These are phyloP conservation scores for Coelopa pilipes DNA, from an alignment of 2,888 invertebrate genomes.

Conservation along the genomic window DNA sequence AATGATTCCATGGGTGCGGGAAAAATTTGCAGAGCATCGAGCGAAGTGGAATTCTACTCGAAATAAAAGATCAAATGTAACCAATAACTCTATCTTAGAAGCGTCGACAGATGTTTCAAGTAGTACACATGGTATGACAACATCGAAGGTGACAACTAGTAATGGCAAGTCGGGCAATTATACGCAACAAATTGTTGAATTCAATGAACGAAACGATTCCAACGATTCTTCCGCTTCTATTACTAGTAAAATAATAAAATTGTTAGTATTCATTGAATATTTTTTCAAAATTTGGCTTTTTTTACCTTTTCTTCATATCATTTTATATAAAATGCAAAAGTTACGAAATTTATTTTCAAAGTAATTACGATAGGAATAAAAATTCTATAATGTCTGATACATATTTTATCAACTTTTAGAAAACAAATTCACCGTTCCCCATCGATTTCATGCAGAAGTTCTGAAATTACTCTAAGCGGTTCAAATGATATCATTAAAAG, in stretches of 20 bases:
- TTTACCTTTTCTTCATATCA: conserved; percentile 37
- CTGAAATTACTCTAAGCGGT: conserved; percentile 37
- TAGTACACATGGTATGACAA: too few species aligned
- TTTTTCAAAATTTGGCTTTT: conserved; percentile 29
- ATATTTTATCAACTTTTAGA: conserved; percentile 36
- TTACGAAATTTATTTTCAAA: conserved; percentile 60
- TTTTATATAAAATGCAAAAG: conserved; percentile 64
- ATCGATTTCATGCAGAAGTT: conserved; percentile 33
- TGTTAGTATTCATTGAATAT: conserved; percentile 28
- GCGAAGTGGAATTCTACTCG: conserved; percentile 63
- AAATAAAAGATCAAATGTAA: conserved; percentile 48
- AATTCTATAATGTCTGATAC: neutral
- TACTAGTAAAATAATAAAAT: conserved; percentile 7
- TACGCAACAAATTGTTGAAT: too few species aligned
- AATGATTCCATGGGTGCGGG: conserved; percentile 67
- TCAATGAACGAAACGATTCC: too few species aligned
- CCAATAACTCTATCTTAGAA: neutral
- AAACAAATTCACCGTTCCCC: conserved; percentile 50
- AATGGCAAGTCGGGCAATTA: too few species aligned
- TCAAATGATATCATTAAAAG: conserved; percentile 42
- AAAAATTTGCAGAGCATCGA: conserved; percentile 66
- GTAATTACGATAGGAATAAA: conserved; percentile 45
- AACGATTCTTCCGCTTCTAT: neutral
- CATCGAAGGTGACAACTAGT: too few species aligned
- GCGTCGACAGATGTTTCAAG: too few species aligned